Conservation (phyloP, 2,888 invertebrate genomes). For the Notocelia uddmanniana region DNA sequence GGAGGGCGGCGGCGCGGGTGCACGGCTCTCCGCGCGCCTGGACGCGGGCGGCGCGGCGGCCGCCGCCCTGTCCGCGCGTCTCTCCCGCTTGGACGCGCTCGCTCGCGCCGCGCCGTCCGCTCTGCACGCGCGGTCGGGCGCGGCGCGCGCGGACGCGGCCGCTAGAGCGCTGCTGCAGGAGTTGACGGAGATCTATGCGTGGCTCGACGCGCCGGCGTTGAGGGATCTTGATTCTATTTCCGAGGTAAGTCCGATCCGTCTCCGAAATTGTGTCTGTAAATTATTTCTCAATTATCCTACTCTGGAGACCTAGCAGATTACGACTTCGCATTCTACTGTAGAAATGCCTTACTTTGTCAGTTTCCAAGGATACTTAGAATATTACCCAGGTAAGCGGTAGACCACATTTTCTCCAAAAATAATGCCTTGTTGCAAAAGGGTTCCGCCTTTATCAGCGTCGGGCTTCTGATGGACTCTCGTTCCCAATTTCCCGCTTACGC, state of each 20-base stretch:
- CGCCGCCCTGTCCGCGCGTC: conserved; percentile 63
- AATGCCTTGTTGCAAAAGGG: no score
- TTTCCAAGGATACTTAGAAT: no score
- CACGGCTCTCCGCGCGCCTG: conserved; percentile 86
- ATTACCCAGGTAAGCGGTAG: no score
- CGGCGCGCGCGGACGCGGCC: conserved; percentile 90
- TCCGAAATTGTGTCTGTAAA: no score
- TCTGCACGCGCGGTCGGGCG: conserved; percentile 70
- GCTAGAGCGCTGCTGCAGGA: conserved; percentile 92
- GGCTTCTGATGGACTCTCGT: no score
- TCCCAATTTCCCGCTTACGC: no score
- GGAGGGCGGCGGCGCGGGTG: conserved; percentile 91
- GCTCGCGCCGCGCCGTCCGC: conserved; percentile 66
- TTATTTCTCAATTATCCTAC: no score
- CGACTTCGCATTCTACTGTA: no score
- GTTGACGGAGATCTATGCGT: conserved; percentile 86
- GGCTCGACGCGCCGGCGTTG: conserved; percentile 74
- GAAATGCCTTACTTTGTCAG: no score
- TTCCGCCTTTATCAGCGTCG: no score
- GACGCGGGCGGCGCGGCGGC: conserved; percentile 82
- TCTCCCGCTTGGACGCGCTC: conserved; percentile 88
- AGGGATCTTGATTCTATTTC: conserved; percentile 66
- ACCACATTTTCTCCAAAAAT: no score
- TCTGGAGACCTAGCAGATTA: no score
- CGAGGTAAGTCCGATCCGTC: conserved; percentile 56